Conservation (phyloP, 2,113 vertebrate species). For the Nothocercus julius region DNA sequence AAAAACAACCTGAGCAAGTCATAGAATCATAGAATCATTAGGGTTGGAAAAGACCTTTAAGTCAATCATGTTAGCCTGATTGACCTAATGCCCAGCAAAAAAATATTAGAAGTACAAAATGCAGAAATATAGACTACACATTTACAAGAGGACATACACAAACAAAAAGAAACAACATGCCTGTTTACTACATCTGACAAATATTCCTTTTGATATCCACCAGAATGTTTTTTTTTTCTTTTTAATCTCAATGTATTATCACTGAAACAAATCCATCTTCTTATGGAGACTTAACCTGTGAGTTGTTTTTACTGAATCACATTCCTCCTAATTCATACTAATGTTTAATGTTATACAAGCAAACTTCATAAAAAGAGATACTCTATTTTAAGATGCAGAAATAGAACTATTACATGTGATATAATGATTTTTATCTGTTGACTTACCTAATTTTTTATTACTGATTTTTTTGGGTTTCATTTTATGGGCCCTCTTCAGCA, state of each 20-base stretch:
- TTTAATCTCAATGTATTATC: neutral
- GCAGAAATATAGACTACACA: neutral
- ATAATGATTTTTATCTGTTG: neutral
- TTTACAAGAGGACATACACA: neutral
- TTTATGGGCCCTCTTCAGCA: constrained; percentile 91
- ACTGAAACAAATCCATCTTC: neutral
- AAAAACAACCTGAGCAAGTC: neutral
- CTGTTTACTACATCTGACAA: neutral
- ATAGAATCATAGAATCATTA: neutral
- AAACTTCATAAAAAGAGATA: neutral
- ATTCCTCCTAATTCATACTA: neutral
- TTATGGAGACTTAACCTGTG: neutral
- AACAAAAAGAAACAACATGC: neutral
- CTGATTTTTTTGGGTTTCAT: constrained; percentile 85
- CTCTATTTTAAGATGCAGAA: neutral
- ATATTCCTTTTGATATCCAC: neutral
- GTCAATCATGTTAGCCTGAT: neutral
- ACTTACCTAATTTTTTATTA: constrained; percentile 82
- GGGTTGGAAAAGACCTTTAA: neutral
- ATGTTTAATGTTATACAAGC: neutral
- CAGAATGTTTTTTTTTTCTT: neutral
- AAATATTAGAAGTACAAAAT: neutral
- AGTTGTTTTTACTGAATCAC: neutral
- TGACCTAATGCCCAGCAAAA: neutral
- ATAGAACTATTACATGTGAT: neutral